Conservation (phyloP, 2,797 vertebrate genomes). For the Phyllotis vaccarum region DNA sequence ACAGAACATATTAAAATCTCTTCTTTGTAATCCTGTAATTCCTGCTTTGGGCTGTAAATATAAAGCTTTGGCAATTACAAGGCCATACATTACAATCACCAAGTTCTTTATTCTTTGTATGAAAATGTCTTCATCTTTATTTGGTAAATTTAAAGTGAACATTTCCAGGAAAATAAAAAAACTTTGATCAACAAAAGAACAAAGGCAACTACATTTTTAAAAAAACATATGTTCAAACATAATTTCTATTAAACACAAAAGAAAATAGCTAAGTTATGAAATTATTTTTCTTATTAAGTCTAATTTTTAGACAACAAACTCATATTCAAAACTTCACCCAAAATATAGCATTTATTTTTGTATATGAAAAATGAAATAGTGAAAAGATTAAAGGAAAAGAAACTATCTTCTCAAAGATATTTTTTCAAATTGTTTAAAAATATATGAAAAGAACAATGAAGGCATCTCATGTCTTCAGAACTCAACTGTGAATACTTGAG, state of each 20-base stretch:
- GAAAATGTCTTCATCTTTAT: constrained; percentile 28
- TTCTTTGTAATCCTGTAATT: background rate
- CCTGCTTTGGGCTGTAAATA: constrained; percentile 7
- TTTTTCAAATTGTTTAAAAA: constrained; percentile 39
- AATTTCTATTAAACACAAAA: constrained; percentile 58
- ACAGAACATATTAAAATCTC: constrained; percentile 38
- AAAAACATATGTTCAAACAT: constrained; percentile 12
- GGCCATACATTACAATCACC: background rate
- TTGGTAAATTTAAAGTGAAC: constrained; percentile 58
- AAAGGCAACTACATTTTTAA: constrained; percentile 55
- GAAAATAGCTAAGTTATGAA: constrained; percentile 63
- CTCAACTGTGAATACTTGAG: constrained; percentile 32
- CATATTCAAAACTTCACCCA: background rate
- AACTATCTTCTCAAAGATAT: constrained; percentile 55
- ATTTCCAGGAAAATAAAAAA: constrained; percentile 29
- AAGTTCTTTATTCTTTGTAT: background rate
- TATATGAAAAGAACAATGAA: constrained; percentile 47
- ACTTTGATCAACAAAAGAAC: constrained; percentile 60
- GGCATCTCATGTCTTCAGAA: constrained; percentile 31
- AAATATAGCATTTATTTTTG: constrained; percentile 5
- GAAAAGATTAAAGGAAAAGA: constrained; percentile 60
- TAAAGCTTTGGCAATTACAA: constrained; percentile 50
- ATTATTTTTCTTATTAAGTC: constrained; percentile 58
- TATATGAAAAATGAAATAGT: constrained; percentile 61
- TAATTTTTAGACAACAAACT: constrained; percentile 20